Evolutionary conservation across 2,113 vertebrate genomes (phyloP).

Genomic region (Triplophysa dalaica): DNA sequence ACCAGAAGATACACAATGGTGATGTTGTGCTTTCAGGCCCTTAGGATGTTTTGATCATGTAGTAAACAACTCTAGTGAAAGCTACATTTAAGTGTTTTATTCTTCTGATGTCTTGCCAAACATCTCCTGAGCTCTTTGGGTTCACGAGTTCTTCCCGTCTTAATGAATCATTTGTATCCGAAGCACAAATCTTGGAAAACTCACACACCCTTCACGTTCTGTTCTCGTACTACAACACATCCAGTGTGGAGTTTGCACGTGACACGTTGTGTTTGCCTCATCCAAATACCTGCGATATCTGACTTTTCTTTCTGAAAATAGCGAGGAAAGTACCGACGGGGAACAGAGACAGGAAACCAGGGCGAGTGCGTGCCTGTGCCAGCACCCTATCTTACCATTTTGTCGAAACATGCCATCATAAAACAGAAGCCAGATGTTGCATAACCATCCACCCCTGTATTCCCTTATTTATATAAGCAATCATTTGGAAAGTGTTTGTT

Average conservation of each 20-base stretch:
- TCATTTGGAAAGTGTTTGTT: conserved; percentile 43
- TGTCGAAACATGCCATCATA: conserved; percentile 21
- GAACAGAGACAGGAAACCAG: conserved; percentile 50
- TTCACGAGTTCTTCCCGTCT: neutral
- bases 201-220: neutral
- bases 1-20: neutral
- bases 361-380: conserved; percentile 29
- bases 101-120: conserved; percentile 4
- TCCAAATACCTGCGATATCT: conserved; percentile 35
- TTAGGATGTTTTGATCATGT: neutral
- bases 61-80: neutral
- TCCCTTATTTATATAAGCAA: conserved; percentile 34
- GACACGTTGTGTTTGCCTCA: neutral
- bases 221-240: neutral
- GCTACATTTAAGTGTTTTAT: neutral
- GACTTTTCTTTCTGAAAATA: conserved; percentile 44
- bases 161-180: neutral
- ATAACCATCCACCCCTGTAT: conserved; percentile 36
- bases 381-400: conserved; percentile 17
- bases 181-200: conserved; percentile 2
- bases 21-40: neutral
- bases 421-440: conserved; percentile 50
- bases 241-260: neutral
- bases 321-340: conserved; percentile 60
- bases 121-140: neutral